Evolutionary conservation across 2,797 vertebrate genomes (phyloP).

Genomic region (Leptoclinus maculatus): DNA sequence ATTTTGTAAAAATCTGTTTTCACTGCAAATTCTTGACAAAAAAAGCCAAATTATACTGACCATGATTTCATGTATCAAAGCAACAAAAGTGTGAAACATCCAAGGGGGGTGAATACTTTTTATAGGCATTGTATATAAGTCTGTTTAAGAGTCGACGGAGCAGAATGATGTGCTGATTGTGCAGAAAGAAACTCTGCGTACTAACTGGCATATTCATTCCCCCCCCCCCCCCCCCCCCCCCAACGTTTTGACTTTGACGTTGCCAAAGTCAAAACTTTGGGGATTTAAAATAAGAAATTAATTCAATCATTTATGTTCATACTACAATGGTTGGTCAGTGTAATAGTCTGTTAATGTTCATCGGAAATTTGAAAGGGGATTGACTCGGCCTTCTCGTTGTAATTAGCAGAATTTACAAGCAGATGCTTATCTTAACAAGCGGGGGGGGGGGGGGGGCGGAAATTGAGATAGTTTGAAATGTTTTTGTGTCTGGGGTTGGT

Average conservation of each 20-base stretch:
- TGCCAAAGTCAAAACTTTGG: background rate
- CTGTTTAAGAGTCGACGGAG: constrained; percentile 5
- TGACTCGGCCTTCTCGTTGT: constrained; percentile 52
- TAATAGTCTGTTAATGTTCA: constrained; percentile 44
- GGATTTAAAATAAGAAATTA: background rate
- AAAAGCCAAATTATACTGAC: no score
- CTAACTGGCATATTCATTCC: no score
- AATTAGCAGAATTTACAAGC: constrained; percentile 66
- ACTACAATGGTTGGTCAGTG: constrained; percentile 24
- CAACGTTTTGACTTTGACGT: no score
- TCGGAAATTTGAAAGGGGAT: constrained; percentile 31
- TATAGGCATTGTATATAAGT: no score
- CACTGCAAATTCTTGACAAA: no score
- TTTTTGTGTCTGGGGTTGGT: constrained; percentile 65
- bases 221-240: no score
- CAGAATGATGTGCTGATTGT: background rate
- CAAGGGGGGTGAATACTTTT: no score
- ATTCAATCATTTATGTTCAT: constrained; percentile 10
- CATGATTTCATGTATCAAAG: no score
- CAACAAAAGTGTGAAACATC: no score
- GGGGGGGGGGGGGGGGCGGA: background rate
- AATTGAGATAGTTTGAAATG: constrained; percentile 66
- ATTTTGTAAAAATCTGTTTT: no score
- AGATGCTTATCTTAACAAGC: constrained; percentile 73
- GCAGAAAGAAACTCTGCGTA: background rate